Base-by-base conservation (phyloP, 2,113 vertebrate genomes). In the Noturus placidus region DNA sequence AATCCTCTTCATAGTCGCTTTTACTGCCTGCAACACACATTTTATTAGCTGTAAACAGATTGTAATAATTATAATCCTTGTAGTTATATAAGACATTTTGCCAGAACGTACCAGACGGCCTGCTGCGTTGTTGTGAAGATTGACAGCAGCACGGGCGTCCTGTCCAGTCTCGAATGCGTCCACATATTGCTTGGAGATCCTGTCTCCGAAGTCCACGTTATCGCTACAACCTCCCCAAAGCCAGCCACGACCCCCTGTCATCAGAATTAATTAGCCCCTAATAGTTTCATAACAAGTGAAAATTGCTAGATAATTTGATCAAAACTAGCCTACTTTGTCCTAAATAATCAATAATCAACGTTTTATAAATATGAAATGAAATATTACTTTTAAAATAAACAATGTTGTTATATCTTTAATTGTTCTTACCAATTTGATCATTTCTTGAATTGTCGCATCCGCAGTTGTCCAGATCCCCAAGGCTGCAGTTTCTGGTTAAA, bases 161-260 rank as follows among this genome's bases (percentile, higher is more conserved):
- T 98, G 97, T 1, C 97, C 97, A 0, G 97, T 98, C 95, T 99
- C 98, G 92, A 98, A 91, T 57, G 97, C 95, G 69, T 99, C 98
- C 92, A 99, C 97, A 81, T 97, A 99, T 89, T 96, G 95, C 93
- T 97, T 99, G 90, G 98, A 98, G 91, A 99, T 96, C 87, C 93
- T 97, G 92, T 99, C 97, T n/a, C 98, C 98, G 87, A 99, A 99
- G 57, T 98, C 97, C 89, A 97, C 95, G 4, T 99, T 98, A 89
- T 99, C 98, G 0, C 97, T 98, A 93, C 98, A 99, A 84, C 98
- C 98, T 80, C 98, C 97, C 98, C 98, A 99, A 85, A 99, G 90
- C 98, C 98, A 99, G 65, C 97, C 97, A 57, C 95, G 95, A 81
- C 98, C 97, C 27, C 98, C 98, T 99, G 92, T 20, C 67, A 46